Conservation (phyloP, 1,140 invertebrate genomes). For the Aricia agestis region DNA sequence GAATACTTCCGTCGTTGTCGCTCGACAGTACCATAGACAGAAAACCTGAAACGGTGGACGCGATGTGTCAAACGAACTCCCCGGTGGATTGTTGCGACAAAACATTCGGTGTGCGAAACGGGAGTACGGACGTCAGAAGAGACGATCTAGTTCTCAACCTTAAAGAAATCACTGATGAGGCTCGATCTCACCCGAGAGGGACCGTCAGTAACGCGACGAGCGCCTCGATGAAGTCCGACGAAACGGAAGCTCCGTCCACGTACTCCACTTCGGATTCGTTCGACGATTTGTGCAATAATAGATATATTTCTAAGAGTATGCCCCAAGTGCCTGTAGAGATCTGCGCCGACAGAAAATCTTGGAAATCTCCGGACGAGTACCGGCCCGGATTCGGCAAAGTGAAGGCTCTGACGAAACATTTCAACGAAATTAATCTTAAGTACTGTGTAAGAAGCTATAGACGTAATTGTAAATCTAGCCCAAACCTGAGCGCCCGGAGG, state of each 20-base stretch:
- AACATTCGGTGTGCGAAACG: constrained; percentile 18
- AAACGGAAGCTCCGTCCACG: constrained; percentile 52
- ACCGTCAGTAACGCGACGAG: constrained; percentile 53
- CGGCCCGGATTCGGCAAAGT: constrained; percentile 79
- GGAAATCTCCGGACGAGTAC: constrained; percentile 79
- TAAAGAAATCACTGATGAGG: constrained; percentile 46
- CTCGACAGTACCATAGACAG: constrained; percentile 52
- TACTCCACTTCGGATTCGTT: constrained; percentile 57
- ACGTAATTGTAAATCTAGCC: constrained; percentile 71
- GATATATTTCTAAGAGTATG: constrained; percentile 24
- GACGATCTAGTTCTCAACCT: constrained; percentile 48
- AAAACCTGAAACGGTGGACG: constrained; percentile 54
- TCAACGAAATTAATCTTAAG: constrained; percentile 71
- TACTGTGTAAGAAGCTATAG: constrained; percentile 68
- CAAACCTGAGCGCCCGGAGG: constrained; percentile 53
- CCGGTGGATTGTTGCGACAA: constrained; percentile 37
- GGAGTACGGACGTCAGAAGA: constrained; percentile 30
- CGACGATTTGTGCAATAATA: constrained; percentile 42
- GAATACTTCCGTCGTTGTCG: constrained; percentile 61
- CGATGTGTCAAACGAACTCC: constrained; percentile 58
- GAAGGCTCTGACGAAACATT: constrained; percentile 80
- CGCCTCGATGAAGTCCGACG: constrained; percentile 57
- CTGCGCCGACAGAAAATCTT: constrained; percentile 75
- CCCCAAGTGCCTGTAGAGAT: constrained; percentile 35
- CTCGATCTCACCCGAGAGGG: constrained; percentile 54